Conservation (phyloP, 2,888 invertebrate genomes). For the Galerucella calmariensis region DNA sequence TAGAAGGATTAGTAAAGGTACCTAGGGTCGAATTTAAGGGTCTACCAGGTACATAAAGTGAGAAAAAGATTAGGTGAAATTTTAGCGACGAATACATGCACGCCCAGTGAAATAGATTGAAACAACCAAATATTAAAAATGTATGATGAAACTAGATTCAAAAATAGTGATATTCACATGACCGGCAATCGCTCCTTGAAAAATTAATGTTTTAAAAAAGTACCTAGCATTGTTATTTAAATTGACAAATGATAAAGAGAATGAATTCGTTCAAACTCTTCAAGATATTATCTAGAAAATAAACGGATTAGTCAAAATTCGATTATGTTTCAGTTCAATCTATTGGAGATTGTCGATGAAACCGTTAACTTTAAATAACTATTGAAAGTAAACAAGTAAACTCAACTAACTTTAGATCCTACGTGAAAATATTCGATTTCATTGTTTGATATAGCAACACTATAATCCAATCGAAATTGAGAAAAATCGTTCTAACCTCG, state of each 20-base stretch:
- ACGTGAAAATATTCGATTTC: slow-evolving; percentile 19
- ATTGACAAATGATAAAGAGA: slow-evolving; percentile 14
- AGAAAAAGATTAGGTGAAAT: no score
- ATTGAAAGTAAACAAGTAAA: slow-evolving; percentile 17
- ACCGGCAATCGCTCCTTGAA: background rate
- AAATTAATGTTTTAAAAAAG: background rate
- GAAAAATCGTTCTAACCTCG: background rate
- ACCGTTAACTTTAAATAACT: slow-evolving; percentile 29
- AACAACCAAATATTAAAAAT: no score
- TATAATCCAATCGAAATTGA: background rate
- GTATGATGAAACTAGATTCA: background rate
- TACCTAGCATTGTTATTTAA: slow-evolving; percentile 14
- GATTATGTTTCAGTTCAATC: slow-evolving; percentile 21
- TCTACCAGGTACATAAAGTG: no score
- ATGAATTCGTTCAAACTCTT: slow-evolving; percentile 24
- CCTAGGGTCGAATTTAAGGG: no score
- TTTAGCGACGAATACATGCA: no score
- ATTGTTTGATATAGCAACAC: slow-evolving; percentile 16
- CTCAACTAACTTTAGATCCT: slow-evolving; percentile 12
- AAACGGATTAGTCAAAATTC: slow-evolving; percentile 30
- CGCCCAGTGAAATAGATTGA: no score
- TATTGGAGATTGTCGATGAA: slow-evolving; percentile 27
- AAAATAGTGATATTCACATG: background rate
- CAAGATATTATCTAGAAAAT: slow-evolving; percentile 25
- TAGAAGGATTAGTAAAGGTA: no score